Conservation (phyloP, 2,888 invertebrate genomes). For the Drosophila meridiana region DNA sequence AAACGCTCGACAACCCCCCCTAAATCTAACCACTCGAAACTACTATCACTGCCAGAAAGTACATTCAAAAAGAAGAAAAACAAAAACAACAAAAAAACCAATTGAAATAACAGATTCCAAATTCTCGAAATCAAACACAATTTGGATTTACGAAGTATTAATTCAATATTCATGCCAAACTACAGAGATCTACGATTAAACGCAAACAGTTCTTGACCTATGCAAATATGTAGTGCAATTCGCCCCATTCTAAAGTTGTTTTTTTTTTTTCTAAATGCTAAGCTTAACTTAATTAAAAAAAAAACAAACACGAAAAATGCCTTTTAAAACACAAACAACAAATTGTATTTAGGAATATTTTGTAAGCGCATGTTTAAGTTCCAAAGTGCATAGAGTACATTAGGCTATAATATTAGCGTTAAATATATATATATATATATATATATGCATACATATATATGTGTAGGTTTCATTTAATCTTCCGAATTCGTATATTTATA, state of each 20-base stretch:
- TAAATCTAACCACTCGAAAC: background rate
- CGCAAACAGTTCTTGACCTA: background rate
- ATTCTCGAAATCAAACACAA: background rate
- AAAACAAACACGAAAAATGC: background rate
- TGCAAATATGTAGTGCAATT: conserved; percentile 1
- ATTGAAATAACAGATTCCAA: background rate
- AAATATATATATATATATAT: background rate
- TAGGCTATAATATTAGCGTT: background rate
- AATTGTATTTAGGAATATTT: conserved; percentile 4
- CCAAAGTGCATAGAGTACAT: conserved; percentile 11
- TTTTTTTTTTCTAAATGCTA: conserved; percentile 6
- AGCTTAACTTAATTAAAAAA: background rate
- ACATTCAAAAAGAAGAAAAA: background rate
- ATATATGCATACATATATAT: background rate
- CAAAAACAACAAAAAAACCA: background rate
- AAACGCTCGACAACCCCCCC: background rate
- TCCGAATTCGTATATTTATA: conserved; percentile 1
- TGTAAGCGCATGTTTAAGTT: background rate
- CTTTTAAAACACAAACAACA: background rate
- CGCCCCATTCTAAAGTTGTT: background rate
- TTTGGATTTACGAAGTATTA: conserved; percentile 9
- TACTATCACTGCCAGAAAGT: conserved; percentile 13
- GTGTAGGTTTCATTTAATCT: background rate
- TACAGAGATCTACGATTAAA: background rate
- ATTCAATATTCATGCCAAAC: conserved; percentile 1